Base-by-base conservation (phyloP, 2,797 vertebrate species). In the Hephaestus fuliginosus region DNA sequence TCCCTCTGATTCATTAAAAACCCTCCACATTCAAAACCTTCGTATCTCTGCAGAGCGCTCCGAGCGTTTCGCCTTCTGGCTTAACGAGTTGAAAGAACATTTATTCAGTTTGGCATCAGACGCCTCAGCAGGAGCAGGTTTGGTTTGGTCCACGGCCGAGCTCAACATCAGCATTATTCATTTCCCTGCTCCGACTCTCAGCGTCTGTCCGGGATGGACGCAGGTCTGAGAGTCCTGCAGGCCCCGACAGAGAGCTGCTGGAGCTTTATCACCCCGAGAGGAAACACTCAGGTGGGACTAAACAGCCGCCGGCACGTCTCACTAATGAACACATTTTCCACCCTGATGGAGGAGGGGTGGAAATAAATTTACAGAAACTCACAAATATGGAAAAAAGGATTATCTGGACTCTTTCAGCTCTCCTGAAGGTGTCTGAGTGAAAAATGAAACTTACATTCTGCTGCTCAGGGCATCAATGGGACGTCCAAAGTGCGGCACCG, bases 391-490 rank as follows among this genome's bases (percentile, higher is more conserved):
- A 72, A 71, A 49, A 62, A 25, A 44, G 63, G 41, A 55, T 46
- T 22, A 53, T 46, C 51, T 51, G 28, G 15, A 15, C 46, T 49
- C 41, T 62, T 61, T 10, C 55, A 22, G 48, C 57, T 18, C 53
- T 11, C 56, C 44, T n/a, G 15, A 18, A 51, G 55, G 1, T 33
- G 22, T 62, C 9, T 18, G 48, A 22, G 51, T 30, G 20, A 6
- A 18, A 4, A 17, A 13, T n/a, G 17, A 44, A 76, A 96, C 97
- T 98, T 92, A 99, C 98, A 96, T 95, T 94, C 98, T 94, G 95
- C 92, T 95, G 95, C 96, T 96, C 89, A 96, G 95, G 67, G 94
- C 97, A 71, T 98, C 96, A 4, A 96, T 93, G 6, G 97, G 96
- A 53, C 96, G 96, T 62, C 97, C 98, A 20, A 93, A 90, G 76